These are phyloP conservation scores for Marmota flaviventris DNA, from an alignment of 2,113 vertebrate genomes.

Conservation along the genomic window DNA sequence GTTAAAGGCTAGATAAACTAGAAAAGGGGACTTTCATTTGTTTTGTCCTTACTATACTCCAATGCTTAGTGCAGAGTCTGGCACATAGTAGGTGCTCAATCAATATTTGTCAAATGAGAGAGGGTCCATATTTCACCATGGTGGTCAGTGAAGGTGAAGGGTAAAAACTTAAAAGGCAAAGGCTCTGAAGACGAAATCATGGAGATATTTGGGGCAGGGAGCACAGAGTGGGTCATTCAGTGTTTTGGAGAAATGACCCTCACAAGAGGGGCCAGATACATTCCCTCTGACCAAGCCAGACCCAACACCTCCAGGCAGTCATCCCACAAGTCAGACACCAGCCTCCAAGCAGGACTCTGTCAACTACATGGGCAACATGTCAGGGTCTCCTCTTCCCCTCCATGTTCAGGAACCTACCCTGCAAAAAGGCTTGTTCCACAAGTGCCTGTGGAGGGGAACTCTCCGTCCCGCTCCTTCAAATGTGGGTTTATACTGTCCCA, in stretches of 20 bases:
- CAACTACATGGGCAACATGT: not conserved
- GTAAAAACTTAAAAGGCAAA: not conserved
- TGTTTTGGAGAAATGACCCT: not conserved
- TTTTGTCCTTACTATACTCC: not conserved
- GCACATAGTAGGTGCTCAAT: not conserved
- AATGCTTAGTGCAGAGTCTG: not conserved
- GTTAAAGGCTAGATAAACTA: not conserved
- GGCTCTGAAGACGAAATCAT: not conserved
- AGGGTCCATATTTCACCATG: not conserved
- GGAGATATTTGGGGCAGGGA: not conserved
- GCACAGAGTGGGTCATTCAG: not conserved
- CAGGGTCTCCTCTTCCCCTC: not conserved
- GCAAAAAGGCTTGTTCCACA: not conserved
- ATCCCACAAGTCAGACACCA: not conserved
- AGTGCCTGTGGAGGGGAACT: not conserved
- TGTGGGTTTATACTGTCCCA: not conserved
- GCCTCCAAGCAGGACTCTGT: not conserved
- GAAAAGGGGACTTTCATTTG: not conserved
- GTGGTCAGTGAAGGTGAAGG: not conserved
- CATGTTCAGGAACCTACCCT: not conserved
- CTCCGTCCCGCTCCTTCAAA: fast-evolving
- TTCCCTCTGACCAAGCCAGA: not conserved
- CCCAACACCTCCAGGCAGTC: not conserved
- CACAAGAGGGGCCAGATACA: not conserved
- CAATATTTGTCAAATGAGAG: not conserved